Evolutionary conservation across 2,888 invertebrate species (phyloP).

Genomic region (Leptura quadrifasciata): DNA sequence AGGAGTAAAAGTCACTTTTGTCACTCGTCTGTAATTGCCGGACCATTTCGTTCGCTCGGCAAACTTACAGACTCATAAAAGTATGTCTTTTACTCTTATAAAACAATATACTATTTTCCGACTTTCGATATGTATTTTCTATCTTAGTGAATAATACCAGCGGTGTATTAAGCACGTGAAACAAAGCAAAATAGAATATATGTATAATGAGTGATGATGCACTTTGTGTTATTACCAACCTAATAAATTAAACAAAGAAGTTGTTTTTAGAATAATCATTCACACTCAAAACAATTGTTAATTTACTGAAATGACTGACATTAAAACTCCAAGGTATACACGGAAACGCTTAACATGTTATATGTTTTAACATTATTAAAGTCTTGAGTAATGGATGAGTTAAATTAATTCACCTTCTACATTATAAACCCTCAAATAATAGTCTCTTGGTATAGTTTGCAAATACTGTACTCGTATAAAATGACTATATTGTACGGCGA

Average conservation of each 20-base stretch:
- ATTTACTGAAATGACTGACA: background rate
- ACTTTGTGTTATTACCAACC: background rate
- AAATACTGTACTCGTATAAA: background rate
- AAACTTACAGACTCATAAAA: too few relatives aligned
- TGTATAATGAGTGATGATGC: too few relatives aligned
- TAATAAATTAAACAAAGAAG: background rate
- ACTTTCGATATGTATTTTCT: too few relatives aligned
- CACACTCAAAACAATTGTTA: background rate
- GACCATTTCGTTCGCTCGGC: too few relatives aligned
- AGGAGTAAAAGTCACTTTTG: too few relatives aligned
- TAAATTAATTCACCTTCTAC: background rate
- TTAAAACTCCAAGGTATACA: background rate
- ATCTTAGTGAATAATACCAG: too few relatives aligned
- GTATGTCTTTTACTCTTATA: too few relatives aligned
- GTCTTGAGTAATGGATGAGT: conserved; percentile 12
- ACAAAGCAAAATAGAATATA: too few relatives aligned
- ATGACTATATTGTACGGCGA: background rate
- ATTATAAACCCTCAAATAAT: background rate
- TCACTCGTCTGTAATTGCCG: too few relatives aligned
- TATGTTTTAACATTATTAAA: conserved; percentile 14
- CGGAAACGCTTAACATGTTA: background rate
- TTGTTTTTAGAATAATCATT: background rate
- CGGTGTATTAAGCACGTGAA: too few relatives aligned
- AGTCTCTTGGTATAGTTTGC: background rate
- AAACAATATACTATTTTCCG: too few relatives aligned